Evolutionary conservation across 2,888 invertebrate genomes (phyloP).

Genomic region (Anticlea derivata): DNA sequence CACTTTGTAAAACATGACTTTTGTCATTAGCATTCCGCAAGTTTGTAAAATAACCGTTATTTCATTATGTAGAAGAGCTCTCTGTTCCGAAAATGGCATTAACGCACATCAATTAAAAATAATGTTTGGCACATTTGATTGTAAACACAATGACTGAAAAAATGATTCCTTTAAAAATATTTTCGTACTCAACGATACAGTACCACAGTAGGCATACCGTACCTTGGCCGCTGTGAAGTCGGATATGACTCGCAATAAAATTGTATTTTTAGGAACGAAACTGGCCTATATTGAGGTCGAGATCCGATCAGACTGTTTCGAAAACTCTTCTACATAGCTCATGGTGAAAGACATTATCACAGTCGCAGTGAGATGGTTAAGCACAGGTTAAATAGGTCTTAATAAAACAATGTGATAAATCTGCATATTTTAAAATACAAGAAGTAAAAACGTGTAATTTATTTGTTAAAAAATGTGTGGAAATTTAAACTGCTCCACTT

Average conservation of each 20-base stretch:
- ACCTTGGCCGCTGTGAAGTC: too few species aligned
- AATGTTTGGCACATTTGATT: conserved; percentile 39
- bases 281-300: not conserved
- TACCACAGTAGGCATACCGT: too few species aligned
- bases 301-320: not conserved
- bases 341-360: conserved; percentile 32
- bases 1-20: not conserved
- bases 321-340: conserved; percentile 33
- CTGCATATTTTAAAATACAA: conserved; percentile 9
- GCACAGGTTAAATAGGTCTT: conserved; percentile 2
- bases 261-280: not conserved
- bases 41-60: conserved; percentile 3
- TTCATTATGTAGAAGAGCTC: conserved; percentile 21
- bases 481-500: not conserved
- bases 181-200: not conserved
- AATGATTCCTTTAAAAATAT: not conserved
- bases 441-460: conserved; percentile 1
- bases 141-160: conserved; percentile 10
- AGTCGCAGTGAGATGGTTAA: conserved; percentile 35
- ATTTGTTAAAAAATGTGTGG: conserved; percentile 8
- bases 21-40: conserved; percentile 8
- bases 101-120: conserved; percentile 7
- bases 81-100: conserved; percentile 2
- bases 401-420: conserved; percentile 4
- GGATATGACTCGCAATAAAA: not conserved